phyloP scores from a whole-genome alignment of 2,113 vertebrate genomes.

The Mustela nigripes region DNA sequence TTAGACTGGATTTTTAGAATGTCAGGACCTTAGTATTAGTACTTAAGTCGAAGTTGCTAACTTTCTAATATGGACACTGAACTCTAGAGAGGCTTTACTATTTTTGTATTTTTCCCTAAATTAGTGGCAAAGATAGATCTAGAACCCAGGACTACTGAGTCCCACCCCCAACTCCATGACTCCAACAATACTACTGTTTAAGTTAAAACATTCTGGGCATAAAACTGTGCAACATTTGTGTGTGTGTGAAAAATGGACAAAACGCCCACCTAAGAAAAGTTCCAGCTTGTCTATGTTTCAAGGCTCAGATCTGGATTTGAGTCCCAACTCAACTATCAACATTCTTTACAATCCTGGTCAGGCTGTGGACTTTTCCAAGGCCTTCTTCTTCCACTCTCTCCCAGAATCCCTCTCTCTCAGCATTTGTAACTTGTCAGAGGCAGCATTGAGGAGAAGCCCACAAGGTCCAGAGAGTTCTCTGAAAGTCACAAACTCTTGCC shows the following conservation, averaged over 20 bases:
- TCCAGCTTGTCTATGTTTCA: background rate
- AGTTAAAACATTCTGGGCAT: background rate
- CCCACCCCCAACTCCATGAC: too few relatives aligned
- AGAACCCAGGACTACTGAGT: background rate
- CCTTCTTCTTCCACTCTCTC: background rate
- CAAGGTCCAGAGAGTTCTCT: background rate
- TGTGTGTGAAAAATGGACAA: background rate
- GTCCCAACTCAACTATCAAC: background rate
- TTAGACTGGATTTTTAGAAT: background rate
- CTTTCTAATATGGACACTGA: background rate
- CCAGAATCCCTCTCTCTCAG: background rate
- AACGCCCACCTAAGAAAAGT: background rate
- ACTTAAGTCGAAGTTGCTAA: background rate
- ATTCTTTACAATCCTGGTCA: background rate
- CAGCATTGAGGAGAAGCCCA: background rate
- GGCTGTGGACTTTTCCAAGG: background rate
- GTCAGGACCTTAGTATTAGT: background rate
- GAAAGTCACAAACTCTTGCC: background rate
- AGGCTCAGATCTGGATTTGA: background rate
- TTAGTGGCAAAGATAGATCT: background rate
- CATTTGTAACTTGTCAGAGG: background rate
- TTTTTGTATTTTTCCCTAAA: background rate
- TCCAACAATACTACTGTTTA: background rate
- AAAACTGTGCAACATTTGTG: background rate
- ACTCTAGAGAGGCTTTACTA: background rate